Base-by-base conservation (phyloP, 2,888 invertebrate genomes). In the Trichogramma dendrolimi region DNA sequence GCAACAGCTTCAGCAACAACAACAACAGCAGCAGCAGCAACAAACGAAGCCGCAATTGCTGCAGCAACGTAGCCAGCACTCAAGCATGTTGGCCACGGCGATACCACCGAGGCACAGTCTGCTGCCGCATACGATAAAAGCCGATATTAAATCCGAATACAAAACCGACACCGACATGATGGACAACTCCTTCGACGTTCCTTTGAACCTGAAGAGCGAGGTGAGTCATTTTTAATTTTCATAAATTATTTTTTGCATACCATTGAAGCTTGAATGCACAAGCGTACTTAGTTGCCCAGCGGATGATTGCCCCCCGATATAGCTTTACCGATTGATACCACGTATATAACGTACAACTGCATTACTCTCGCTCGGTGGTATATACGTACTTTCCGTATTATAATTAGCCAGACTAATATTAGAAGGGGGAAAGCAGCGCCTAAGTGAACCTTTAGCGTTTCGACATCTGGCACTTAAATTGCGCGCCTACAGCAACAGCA, bases 131-230 rank as follows among this genome's bases (percentile, higher is more conserved):
- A 75, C 77, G 68, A 72, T 76, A 67, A 79, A 78, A 71, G 48
- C 61, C 47, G 66, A 66, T 53, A 64, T 66, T 27, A 66, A 64
- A 52, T 59, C 65, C 51, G 63, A 63, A 52, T 27, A 27, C 27
- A 27, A 27, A 27, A 10, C 72, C 71, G 62, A 27, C 27, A 76
- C 77, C 69, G 65, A 71, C 52, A 77, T 77, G 67, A 71, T 74
- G 72, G 79, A 79, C 71, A 75, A 69, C 60, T 72, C 79, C 67
- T 78, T 75, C 72, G 79, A 79, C 68, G 73, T 78, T 61, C 80
- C 79, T 67, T 72, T 79, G 70, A 79, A 79, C 69, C 73, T 80
- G 65, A 79, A 80, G 72, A 79, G 77, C 71, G 79, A 79, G 79
- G 80, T 79, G 69, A 75, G 76, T 71, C 5, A 6, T 27, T 27